These are phyloP conservation scores for Camponotus pennsylvanicus DNA, from an alignment of 1,140 invertebrate species.

Conservation along the genomic window DNA sequence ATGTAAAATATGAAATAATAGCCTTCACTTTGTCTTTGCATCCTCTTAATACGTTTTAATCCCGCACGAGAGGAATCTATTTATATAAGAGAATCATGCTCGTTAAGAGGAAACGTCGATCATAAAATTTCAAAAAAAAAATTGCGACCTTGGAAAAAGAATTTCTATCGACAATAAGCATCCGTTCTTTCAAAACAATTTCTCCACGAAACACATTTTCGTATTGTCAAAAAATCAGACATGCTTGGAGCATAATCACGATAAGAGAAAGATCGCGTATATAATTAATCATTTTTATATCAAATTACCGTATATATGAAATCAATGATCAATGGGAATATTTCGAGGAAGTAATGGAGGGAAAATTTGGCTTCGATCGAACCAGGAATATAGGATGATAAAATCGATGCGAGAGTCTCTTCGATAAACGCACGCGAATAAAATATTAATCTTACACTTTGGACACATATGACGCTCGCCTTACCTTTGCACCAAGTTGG, in stretches of 20 bases:
- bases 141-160: no score
- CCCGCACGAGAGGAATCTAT: no score
- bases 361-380: not conserved
- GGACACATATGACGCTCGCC: not conserved
- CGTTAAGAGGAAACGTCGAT: no score
- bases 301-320: no score
- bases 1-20: no score
- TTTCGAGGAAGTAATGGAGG: not conserved
- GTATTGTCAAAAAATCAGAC: constrained; percentile 1
- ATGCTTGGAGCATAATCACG: not conserved
- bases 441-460: constrained; percentile 14
- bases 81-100: no score
- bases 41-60: no score
- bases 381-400: not conserved
- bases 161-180: no score
- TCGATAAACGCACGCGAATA: not conserved
- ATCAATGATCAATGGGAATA: constrained; percentile 1
- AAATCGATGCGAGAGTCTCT: not conserved
- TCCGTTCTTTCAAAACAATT: not conserved
- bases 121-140: no score
- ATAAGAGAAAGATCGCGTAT: not conserved
- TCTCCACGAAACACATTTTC: not conserved
- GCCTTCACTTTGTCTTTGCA: no score
- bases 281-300: not conserved
- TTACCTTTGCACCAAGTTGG: not conserved